Conservation (phyloP, 2,113 vertebrate genomes). For the Charadrius vociferus region DNA sequence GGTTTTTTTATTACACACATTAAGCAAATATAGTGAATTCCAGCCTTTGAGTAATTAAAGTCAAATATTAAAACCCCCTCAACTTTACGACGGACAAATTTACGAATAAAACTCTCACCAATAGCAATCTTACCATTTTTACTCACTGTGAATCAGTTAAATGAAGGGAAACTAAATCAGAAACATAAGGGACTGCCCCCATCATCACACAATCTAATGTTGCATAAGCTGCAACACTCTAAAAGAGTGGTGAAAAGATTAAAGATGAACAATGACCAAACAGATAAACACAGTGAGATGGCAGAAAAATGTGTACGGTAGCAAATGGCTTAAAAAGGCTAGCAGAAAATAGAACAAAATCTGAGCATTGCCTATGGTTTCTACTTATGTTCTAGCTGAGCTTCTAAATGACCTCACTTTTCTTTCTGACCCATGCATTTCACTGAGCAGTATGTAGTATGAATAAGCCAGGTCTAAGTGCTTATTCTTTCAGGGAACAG, state of each 20-base stretch:
- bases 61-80: accelerated
- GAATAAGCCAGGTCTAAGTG: not conserved
- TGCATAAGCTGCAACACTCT: not conserved
- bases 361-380: not conserved
- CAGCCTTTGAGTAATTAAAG: not conserved
- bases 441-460: not conserved
- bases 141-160: not conserved
- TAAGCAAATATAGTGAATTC: not conserved
- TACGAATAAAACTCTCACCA: not conserved
- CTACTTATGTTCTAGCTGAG: not conserved
- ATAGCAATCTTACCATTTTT: not conserved
- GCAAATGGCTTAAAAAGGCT: not conserved
- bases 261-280: not conserved
- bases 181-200: not conserved
- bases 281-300: not conserved
- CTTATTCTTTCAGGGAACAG: not conserved
- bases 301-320: not conserved
- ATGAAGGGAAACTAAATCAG: not conserved
- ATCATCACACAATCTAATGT: not conserved
- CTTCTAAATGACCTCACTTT: not conserved
- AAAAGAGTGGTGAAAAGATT: not conserved
- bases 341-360: not conserved
- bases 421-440: not conserved
- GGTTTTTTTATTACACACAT: not conserved
- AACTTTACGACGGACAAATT: not conserved